phyloP scores from a whole-genome alignment of 2,797 vertebrate species.

The Halcyon chelicuti region DNA sequence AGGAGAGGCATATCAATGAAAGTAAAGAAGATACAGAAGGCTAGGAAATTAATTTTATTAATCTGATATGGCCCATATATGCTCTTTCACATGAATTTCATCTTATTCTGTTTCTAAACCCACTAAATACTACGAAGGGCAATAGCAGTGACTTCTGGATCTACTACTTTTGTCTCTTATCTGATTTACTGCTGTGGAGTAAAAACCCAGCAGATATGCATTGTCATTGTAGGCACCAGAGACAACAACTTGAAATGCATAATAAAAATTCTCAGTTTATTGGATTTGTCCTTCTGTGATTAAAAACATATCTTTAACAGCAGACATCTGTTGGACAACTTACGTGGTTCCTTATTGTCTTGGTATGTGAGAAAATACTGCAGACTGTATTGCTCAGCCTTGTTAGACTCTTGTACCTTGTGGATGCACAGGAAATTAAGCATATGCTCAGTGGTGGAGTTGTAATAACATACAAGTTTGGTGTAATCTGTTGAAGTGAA shows the following conservation, averaged over 20 bases:
- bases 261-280: conserved; percentile 42
- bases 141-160: not conserved
- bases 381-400: not conserved
- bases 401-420: not conserved
- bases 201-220: not conserved
- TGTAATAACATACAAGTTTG: conserved; percentile 48
- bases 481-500: conserved; percentile 10
- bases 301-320: conserved; percentile 51
- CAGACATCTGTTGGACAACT: conserved; percentile 67
- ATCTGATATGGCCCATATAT: not conserved
- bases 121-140: not conserved
- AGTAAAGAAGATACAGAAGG: conserved; percentile 67
- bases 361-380: conserved; percentile 60
- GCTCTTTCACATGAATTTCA: not conserved
- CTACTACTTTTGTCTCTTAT: not conserved
- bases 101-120: not conserved
- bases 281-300: conserved; percentile 46
- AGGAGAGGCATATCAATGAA: conserved; percentile 62
- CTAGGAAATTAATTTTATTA: conserved; percentile 13
- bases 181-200: not conserved
- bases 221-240: not conserved
- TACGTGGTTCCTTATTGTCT: conserved; percentile 20
- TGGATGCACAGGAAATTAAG: conserved; percentile 64
- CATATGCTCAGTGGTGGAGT: conserved; percentile 24
- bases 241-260: not conserved